Percentiles rank a stretch among this genome's conserved stretches.
Conservation (phyloP, 2,888 invertebrate genomes). For the Agriopis aurantiaria region DNA sequence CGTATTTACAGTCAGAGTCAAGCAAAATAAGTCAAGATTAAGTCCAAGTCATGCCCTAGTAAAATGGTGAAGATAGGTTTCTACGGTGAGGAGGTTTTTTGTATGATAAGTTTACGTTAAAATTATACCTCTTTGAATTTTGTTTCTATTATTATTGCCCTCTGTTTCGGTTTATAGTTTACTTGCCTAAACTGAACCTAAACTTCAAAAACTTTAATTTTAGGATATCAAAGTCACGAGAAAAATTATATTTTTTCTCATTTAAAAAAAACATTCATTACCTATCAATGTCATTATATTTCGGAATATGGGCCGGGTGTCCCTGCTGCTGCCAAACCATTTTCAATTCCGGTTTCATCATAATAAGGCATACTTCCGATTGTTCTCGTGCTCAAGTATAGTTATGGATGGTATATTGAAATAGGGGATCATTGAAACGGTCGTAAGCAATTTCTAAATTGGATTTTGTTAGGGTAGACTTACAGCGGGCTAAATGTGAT, state of each 20-base stretch:
- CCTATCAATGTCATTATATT: constrained; percentile 50
- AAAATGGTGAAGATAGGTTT: too few species aligned
- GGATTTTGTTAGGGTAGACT: constrained; percentile 59
- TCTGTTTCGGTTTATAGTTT: background rate
- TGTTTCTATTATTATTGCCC: too few species aligned
- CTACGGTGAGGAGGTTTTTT: too few species aligned
- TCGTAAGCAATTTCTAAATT: constrained; percentile 75
- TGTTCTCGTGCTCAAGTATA: constrained; percentile 48
- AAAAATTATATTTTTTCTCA: constrained; percentile 31
- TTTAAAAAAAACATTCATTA: constrained; percentile 48
- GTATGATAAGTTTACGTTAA: too few species aligned
- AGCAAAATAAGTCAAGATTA: too few species aligned
- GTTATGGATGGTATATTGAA: constrained; percentile 49
- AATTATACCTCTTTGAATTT: too few species aligned
- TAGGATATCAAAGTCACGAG: constrained; percentile 19
- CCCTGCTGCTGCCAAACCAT: constrained; percentile 46
- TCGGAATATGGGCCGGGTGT: constrained; percentile 51
- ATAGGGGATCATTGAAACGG: constrained; percentile 62
- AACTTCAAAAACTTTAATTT: constrained; percentile 10
- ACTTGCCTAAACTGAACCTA: background rate
- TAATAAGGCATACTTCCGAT: constrained; percentile 56
- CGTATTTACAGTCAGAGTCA: too few species aligned
- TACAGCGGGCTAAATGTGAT: constrained; percentile 48
- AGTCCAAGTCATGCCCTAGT: too few species aligned
- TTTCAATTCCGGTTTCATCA: constrained; percentile 47